phyloP scores from a whole-genome alignment of 2,888 invertebrate genomes.

The Cordilura impudica region DNA sequence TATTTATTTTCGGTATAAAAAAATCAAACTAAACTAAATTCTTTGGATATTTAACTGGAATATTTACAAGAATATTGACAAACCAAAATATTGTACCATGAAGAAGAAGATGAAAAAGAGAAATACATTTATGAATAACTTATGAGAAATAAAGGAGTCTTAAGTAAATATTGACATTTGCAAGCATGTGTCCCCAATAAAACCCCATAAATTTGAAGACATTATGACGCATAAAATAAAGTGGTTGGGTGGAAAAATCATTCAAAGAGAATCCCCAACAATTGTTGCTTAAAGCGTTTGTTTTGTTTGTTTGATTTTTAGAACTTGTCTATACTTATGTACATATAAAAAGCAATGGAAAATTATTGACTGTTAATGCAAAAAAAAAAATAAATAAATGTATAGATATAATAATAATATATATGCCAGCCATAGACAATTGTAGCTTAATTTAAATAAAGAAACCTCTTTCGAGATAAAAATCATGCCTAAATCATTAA shows the following conservation, averaged over 20 bases:
- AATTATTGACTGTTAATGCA: no score
- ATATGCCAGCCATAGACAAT: no score
- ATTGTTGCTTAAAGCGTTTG: conserved; percentile 15
- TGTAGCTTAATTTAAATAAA: no score
- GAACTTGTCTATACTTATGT: no score
- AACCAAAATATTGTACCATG: no score
- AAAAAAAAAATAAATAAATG: no score
- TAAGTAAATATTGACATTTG: conserved; percentile 25
- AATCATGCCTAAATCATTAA: no score
- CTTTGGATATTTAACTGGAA: conserved; percentile 10
- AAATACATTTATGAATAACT: not conserved
- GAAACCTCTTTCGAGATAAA: no score
- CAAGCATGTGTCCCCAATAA: conserved; percentile 4
- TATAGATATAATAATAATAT: no score
- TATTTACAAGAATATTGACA: conserved; percentile 2
- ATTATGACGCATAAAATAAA: not conserved
- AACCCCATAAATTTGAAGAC: not conserved
- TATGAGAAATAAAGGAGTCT: not conserved
- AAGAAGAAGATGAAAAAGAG: not conserved
- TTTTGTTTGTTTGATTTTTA: not conserved
- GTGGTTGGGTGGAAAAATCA: not conserved
- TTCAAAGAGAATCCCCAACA: not conserved
- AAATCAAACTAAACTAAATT: not conserved
- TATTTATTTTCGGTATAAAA: not conserved
- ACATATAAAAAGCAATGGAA: no score